A percentile compares a stretch with the other conserved stretches of the same genome.
Conservation (phyloP, 2,797 vertebrate species). For the Poecilia picta region DNA sequence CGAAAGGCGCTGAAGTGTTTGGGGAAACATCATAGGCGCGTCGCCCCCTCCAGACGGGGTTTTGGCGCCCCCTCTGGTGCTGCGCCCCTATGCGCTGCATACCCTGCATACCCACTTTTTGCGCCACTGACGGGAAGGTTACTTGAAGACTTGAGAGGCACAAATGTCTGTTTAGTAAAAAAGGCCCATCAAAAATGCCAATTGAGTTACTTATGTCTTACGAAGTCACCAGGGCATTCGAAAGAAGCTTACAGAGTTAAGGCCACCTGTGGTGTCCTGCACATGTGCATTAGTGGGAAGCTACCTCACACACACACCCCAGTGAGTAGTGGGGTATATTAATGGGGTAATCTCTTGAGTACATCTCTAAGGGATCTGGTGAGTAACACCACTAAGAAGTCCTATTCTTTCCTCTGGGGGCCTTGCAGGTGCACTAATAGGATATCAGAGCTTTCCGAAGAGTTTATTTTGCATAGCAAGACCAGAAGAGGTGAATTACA, state of each 20-base stretch:
- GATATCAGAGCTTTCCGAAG: constrained; percentile 60
- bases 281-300: constrained; percentile 55
- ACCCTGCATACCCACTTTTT: no score
- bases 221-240: not conserved
- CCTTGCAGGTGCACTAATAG: constrained; percentile 79
- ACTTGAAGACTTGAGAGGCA: not conserved
- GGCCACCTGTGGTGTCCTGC: constrained; percentile 67
- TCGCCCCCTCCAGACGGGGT: no score
- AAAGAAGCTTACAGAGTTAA: constrained; percentile 36
- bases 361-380: constrained; percentile 74
- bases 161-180: not conserved
- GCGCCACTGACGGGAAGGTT: no score
- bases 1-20: no score
- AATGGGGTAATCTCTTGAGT: constrained; percentile 86
- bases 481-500: constrained; percentile 59
- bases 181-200: constrained; percentile 26
- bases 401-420: constrained; percentile 76
- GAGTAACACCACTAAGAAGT: constrained; percentile 73
- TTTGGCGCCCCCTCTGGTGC: no score
- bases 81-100: no score
- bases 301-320: constrained; percentile 34
- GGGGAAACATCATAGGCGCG: no score
- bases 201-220: constrained; percentile 22
- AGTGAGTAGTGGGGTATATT: constrained; percentile 84
- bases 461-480: constrained; percentile 42